A percentile compares a stretch with the other conserved stretches of the same genome.
Evolutionary conservation across 2,113 vertebrate genomes (phyloP).

Genomic region (Onychostruthus taczanowskii): DNA sequence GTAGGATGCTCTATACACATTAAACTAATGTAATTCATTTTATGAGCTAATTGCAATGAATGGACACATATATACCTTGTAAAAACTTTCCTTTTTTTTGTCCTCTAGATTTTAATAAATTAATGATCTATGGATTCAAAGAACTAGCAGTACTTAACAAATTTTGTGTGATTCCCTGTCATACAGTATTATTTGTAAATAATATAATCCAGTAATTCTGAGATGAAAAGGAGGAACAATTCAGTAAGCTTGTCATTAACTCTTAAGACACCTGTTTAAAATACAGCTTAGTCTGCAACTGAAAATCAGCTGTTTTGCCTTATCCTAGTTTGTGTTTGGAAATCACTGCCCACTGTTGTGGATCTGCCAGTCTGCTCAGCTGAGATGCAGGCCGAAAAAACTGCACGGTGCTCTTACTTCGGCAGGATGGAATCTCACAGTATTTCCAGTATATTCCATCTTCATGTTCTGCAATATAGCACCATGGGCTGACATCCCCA

Average conservation of each 20-base stretch:
- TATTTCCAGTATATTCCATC: constrained; percentile 96
- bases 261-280: neutral
- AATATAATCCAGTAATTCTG: neutral
- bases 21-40: neutral
- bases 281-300: neutral
- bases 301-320: neutral
- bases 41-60: neutral
- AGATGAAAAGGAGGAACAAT: neutral
- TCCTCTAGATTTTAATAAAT: neutral
- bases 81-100: neutral
- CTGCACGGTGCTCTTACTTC: constrained; percentile 79
- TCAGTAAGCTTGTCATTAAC: neutral
- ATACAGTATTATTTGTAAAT: neutral
- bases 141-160: neutral
- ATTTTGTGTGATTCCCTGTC: neutral
- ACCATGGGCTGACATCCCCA: constrained; percentile 95
- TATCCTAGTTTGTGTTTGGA: neutral
- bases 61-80: neutral
- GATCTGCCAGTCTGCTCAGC: neutral
- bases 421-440: constrained; percentile 92
- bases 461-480: constrained; percentile 91
- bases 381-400: neutral
- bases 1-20: neutral
- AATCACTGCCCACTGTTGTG: neutral
- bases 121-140: neutral